Evolutionary conservation across 2,113 vertebrate genomes (phyloP), one percentile per base, ranked within the genome.

Genomic region (Phasianus colchicus): DNA sequence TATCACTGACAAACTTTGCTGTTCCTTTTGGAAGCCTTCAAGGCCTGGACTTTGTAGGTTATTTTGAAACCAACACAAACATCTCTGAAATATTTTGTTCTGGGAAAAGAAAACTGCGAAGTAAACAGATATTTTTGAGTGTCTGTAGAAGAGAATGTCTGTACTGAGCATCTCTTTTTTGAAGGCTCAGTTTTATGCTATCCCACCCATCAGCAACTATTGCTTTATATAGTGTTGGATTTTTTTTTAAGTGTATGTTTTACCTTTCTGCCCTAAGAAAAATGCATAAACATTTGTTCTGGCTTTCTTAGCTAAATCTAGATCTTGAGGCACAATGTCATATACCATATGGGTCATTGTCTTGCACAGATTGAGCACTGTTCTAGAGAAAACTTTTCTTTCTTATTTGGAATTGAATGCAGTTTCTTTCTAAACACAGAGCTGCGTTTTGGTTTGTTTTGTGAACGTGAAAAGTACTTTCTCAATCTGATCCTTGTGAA

Each of bases 51-150:
- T 95, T 93, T 88, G 91, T 92, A 73, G 94, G 52, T 34, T 92
- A 20, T 96, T 94, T 76, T 40, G 67, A 93, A 92, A 94, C 83
- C 74, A 90, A 93, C 71, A 93, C 71, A 96, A 96, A 97, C 91
- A 88, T 93, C 76, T 90, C 86, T 60, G 70, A 89, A 86, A 64
- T 81, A 48, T 61, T 94, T 77, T 30, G 88, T 88, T 77, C 77
- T 90, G 93, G 94, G 89, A 96, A 92, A 92, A 63, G 52, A 66
- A 73, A 94, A 83, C 43, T 84, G 76, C 43, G 77, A 87, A 94
- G 73, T 42, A 88, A 95, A 83, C 70, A 88, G 36, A 22, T 50
- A 67, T 80, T 72, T 69, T 70, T 27, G 8, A 64, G 20, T 90
- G 69, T 79, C 83, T 86, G 45, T 8, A 81, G 63, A 66, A 77